Percentiles rank a stretch among this genome's conserved stretches.
Evolutionary conservation across 2,888 invertebrate genomes (phyloP).

Genomic region (Adelognathus sp.): DNA sequence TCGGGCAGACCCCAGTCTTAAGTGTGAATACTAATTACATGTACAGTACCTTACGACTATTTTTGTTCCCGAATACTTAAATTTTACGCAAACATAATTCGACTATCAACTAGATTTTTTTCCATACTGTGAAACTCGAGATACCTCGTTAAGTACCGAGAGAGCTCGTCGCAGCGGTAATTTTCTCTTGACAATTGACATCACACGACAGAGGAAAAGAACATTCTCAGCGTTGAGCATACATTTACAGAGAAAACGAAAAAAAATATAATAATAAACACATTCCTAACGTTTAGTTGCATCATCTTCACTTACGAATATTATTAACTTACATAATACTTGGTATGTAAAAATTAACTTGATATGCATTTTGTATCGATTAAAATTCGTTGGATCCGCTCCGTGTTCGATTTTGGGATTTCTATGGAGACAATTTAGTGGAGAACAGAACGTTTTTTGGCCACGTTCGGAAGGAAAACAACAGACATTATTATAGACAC

Average conservation of each 20-base stretch:
- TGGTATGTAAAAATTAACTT: conserved; percentile 30
- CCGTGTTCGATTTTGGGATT: background rate
- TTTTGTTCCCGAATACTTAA: conserved; percentile 17
- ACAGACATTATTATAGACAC: too few species aligned
- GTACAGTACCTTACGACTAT: conserved; percentile 14
- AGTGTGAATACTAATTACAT: conserved; percentile 58
- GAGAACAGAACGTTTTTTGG: too few species aligned
- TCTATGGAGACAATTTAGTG: background rate
- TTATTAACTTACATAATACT: conserved; percentile 44
- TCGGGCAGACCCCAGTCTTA: conserved; percentile 73
- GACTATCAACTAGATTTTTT: background rate
- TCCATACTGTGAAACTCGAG: background rate
- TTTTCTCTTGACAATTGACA: background rate
- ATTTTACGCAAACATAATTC: background rate
- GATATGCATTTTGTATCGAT: conserved; percentile 19
- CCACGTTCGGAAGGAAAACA: too few species aligned
- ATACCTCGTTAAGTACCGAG: background rate
- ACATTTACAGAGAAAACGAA: background rate
- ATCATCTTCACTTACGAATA: conserved; percentile 38
- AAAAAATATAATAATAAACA: too few species aligned
- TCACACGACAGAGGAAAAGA: background rate
- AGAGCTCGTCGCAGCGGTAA: background rate
- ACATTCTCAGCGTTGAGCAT: conserved; percentile 27
- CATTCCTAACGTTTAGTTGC: conserved; percentile 49
- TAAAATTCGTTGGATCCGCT: background rate